Percentiles rank a stretch among this genome's conserved stretches.
Conservation (phyloP, 2,797 vertebrate genomes). For the Tapera naevia region DNA sequence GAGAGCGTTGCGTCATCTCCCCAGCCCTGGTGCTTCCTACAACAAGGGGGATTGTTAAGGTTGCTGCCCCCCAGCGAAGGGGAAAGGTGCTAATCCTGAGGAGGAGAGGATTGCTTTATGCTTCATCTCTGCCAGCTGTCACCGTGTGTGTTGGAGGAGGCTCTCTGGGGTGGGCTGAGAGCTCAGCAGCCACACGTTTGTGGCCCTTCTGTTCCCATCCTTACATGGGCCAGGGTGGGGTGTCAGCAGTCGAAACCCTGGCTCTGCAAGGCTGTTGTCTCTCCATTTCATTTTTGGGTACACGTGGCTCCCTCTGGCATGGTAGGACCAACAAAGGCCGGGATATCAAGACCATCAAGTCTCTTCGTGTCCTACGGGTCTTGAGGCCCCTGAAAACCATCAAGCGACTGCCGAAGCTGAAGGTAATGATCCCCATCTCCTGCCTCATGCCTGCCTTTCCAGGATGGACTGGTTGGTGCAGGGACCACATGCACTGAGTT, state of each 20-base stretch:
- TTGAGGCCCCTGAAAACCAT: constrained; percentile 97
- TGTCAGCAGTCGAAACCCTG: neutral
- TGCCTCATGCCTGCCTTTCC: neutral
- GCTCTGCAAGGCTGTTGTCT: neutral
- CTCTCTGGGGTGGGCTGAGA: neutral
- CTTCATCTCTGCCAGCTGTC: neutral
- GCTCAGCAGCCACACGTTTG: neutral
- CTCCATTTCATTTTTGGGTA: constrained; percentile 8
- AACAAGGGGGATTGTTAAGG: neutral
- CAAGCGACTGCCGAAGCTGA: constrained; percentile 96
- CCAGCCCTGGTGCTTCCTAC: neutral
- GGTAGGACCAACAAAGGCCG: constrained; percentile 93
- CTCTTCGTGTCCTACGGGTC: constrained; percentile 92
- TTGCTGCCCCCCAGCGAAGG: neutral
- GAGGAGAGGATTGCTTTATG: neutral
- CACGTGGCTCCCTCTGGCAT: neutral
- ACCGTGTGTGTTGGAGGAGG: neutral
- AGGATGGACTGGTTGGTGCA: fast-evolving
- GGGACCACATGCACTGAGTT: fast-evolving
- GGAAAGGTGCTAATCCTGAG: neutral
- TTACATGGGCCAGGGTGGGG: neutral
- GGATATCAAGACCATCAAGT: constrained; percentile 99
- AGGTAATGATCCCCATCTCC: constrained; percentile 77
- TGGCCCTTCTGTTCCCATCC: neutral
- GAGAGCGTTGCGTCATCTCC: neutral